Percentiles rank a stretch among this genome's conserved stretches.
These are phyloP conservation scores for Amphimallon solstitiale DNA, from an alignment of 2,888 invertebrate genomes.

Conservation along the genomic window DNA sequence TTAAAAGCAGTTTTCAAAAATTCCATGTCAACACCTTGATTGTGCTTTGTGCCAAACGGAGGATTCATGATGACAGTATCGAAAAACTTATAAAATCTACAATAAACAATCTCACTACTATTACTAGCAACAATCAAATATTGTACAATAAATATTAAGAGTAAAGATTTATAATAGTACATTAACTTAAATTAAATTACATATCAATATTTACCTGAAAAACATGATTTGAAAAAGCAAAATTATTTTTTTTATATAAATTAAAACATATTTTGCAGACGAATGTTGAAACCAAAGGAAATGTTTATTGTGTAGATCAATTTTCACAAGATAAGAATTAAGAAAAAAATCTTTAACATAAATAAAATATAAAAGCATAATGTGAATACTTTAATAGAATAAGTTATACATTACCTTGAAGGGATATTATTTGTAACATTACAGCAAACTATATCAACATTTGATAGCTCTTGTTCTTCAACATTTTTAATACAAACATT, in stretches of 20 bases:
- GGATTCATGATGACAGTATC: slow-evolving; percentile 98
- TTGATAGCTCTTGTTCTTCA: slow-evolving; percentile 75
- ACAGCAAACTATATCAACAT: slow-evolving; percentile 75
- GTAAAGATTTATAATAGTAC: too few species aligned
- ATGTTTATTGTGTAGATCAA: too few species aligned
- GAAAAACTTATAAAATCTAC: slow-evolving; percentile 68
- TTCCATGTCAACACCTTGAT: slow-evolving; percentile 87
- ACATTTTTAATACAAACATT: slow-evolving; percentile 77
- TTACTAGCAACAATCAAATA: too few species aligned
- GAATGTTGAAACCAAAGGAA: too few species aligned
- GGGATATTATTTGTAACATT: slow-evolving; percentile 67
- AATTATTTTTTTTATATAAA: too few species aligned
- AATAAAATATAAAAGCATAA: too few species aligned
- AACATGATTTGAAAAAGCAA: not conserved
- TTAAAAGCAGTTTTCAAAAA: slow-evolving; percentile 83
- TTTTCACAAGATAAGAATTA: too few species aligned
- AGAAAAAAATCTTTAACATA: not conserved
- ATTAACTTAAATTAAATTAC: not conserved
- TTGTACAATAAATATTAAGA: too few species aligned
- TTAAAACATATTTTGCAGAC: too few species aligned
- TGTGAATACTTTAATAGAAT: too few species aligned
- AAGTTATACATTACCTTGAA: slow-evolving; percentile 37
- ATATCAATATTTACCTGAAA: not conserved
- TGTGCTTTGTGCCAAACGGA: slow-evolving; percentile 97
- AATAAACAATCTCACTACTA: too few species aligned